Evolutionary conservation across 2,888 invertebrate species (phyloP).

Genomic region (Acronicta alni): DNA sequence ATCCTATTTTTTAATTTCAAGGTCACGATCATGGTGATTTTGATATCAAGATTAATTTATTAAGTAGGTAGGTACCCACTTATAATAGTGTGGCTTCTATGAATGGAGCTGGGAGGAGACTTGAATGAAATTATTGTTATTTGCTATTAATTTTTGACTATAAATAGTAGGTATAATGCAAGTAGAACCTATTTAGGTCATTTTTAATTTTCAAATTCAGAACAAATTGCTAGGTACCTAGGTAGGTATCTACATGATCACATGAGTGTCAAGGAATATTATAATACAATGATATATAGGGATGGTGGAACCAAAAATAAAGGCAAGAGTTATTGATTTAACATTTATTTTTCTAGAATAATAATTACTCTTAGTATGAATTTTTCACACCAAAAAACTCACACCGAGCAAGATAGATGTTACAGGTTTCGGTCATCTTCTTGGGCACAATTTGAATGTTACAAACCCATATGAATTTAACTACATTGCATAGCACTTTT

Average conservation of each 20-base stretch:
- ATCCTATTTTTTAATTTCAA: too few relatives aligned
- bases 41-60: not conserved
- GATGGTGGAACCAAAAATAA: conserved; percentile 21
- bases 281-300: too few relatives aligned
- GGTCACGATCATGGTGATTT: not conserved
- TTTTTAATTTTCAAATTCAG: not conserved
- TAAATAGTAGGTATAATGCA: too few relatives aligned
- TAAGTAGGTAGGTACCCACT: not conserved
- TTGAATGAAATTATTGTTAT: not conserved
- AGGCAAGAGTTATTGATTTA: conserved; percentile 64
- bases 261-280: too few relatives aligned
- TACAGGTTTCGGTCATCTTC: conserved; percentile 48
- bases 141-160: not conserved
- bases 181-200: too few relatives aligned
- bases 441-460: conserved; percentile 28
- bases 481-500: conserved; percentile 69
- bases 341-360: conserved; percentile 78
- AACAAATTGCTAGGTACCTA: not conserved
- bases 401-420: conserved; percentile 70
- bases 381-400: conserved; percentile 83
- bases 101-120: not conserved
- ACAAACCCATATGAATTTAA: conserved; percentile 53
- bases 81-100: too few relatives aligned
- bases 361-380: conserved; percentile 78
- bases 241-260: too few relatives aligned